A percentile compares a stretch with the other conserved stretches of the same genome.
phyloP scores from a whole-genome alignment of 92 coral and sea anemone species.

The Palythoa heliodiscus region DNA sequence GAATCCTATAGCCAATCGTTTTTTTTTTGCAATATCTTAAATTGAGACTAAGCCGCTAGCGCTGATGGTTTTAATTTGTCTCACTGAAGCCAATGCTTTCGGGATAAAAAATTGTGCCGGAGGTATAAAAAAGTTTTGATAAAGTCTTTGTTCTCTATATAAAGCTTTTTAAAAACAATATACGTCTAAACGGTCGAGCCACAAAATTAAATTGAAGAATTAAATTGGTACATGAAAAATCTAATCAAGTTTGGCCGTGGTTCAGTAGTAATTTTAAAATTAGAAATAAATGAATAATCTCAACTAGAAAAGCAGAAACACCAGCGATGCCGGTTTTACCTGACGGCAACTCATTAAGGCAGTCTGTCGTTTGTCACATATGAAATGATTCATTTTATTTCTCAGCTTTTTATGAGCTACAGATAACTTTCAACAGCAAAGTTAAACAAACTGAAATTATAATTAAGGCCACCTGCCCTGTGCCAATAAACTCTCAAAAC shows the following conservation, averaged over 20 bases:
- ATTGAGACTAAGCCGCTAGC: not conserved
- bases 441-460: constrained; percentile 22
- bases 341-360: not conserved
- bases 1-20: not conserved
- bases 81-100: not conserved
- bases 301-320: not conserved
- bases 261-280: not conserved
- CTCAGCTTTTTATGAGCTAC: not conserved
- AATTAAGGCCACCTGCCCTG: constrained; percentile 6
- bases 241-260: not conserved
- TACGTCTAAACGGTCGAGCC: not conserved
- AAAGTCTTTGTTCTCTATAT: not conserved
- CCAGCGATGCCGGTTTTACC: not conserved
- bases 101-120: not conserved
- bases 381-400: not conserved
- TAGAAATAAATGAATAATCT: not conserved
- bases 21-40: not conserved
- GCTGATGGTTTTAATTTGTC: not conserved
- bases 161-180: not conserved
- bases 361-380: not conserved
- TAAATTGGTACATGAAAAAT: not conserved
- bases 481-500: constrained; percentile 7
- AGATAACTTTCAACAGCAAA: not conserved
- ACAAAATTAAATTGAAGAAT: not conserved
- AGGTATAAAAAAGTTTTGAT: not conserved